A percentile compares a stretch with the other conserved stretches of the same genome.
Conservation (phyloP, 1,140 invertebrate genomes). For the Amyelois transitella region DNA sequence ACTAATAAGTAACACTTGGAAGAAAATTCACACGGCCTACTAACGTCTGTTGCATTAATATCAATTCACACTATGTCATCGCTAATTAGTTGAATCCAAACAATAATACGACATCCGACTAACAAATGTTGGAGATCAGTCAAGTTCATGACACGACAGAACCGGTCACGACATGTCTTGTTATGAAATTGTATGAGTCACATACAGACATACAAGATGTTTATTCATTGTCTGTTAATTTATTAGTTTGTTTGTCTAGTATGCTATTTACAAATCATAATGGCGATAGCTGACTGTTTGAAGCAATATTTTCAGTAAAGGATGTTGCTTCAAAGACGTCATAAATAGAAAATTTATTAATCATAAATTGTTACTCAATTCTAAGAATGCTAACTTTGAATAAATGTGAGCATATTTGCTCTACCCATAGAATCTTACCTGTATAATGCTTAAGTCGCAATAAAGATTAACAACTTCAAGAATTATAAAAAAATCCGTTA, state of each 20-base stretch:
- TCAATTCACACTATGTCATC: slow-evolving; percentile 24
- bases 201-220: slow-evolving; percentile 11
- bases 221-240: slow-evolving; percentile 45
- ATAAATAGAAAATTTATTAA: no score
- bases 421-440: no score
- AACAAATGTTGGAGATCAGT: slow-evolving; percentile 51
- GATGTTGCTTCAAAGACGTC: no score
- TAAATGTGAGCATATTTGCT: no score
- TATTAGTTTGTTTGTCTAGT: slow-evolving; percentile 28
- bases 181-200: slow-evolving; percentile 53
- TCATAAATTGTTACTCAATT: no score
- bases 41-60: slow-evolving; percentile 14
- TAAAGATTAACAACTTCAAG: no score
- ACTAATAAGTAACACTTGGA: no score
- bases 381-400: no score
- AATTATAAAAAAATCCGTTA: neutral
- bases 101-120: slow-evolving; percentile 37
- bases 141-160: slow-evolving; percentile 59
- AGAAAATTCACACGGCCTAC: slow-evolving; percentile 17
- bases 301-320: no score
- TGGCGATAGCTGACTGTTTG: no score
- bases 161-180: slow-evolving; percentile 65
- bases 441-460: no score
- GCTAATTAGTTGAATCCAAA: slow-evolving; percentile 45
- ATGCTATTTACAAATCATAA: neutral